phyloP scores from a whole-genome alignment of 2,113 vertebrate species.

The Hemichromis elongatus region DNA sequence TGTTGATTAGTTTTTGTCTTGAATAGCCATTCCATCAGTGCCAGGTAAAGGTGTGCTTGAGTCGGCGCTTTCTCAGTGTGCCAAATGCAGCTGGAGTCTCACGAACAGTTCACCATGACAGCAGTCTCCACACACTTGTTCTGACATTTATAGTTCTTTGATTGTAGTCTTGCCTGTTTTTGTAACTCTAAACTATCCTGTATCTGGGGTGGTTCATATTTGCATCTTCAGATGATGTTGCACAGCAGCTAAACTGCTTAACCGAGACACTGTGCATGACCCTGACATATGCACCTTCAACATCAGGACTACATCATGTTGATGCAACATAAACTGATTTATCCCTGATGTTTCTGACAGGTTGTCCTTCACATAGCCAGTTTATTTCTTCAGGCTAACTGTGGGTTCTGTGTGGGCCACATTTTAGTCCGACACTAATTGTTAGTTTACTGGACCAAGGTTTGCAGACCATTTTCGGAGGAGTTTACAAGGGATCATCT shows the following conservation, averaged over 20 bases:
- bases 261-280: slow-evolving; percentile 43
- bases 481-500: slow-evolving; percentile 14
- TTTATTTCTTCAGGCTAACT: background rate
- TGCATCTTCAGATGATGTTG: slow-evolving; percentile 17
- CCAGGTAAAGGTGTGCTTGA: slow-evolving; percentile 42
- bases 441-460: background rate
- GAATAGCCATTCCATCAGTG: slow-evolving; percentile 43
- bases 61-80: slow-evolving; percentile 26
- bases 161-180: background rate
- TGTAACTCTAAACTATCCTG: background rate
- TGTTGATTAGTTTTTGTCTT: background rate
- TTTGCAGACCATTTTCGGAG: background rate
- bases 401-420: background rate
- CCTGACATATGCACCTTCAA: background rate
- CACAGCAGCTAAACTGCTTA: slow-evolving; percentile 25
- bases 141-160: background rate
- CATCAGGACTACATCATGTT: background rate
- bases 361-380: background rate
- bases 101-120: background rate
- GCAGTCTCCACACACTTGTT: background rate
- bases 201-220: background rate
- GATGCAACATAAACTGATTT: background rate
- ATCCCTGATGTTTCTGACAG: background rate
- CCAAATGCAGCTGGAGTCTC: slow-evolving; percentile 47
- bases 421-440: background rate